Base-by-base conservation (phyloP, 2,113 vertebrate species). In the Rhea pennata region DNA sequence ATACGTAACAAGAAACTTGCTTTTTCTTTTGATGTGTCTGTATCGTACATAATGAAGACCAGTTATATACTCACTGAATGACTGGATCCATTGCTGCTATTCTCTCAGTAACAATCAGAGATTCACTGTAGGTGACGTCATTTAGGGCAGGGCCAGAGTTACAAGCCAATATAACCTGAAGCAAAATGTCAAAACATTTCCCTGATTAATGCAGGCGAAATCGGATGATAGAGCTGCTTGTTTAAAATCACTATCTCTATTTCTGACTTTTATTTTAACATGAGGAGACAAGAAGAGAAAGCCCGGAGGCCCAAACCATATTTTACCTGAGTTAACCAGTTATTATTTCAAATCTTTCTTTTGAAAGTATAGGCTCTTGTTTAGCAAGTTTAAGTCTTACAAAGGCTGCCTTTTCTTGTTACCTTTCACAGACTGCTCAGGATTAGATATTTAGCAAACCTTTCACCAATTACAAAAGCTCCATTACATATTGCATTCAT, bases 91-190 rank as follows among this genome's bases (percentile, higher is more conserved):
- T 99, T 0, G 98, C 99, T 0, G 99, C 99, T 11, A 99, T 99
- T 87, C 97, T 98, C 48, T 99, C 99, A 0, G 99, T 98, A 23
- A 99, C 96, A 1, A 99, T 99, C 91, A 99, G 98, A 81, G 99
- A 98, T 69, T 99, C 99, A 1, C 98, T 98, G 92, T 99, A 98
- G 7, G 99, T 99, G 27, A 99, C 99, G 0, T 99, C 99, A 2
- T 99, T 99, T 29, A 99, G 89, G 39, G 99, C 99, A 8, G 99
- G 99, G 83, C 98, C 98, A 3, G 99, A 99, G 98, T 99, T 99
- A 97, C 99, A 99, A 27, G 99, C 99, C 93, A 99, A 46, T 69
- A 99, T 99, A 40, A 99, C 99, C 99, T 99, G 83, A 5, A 54
- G 93, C 7, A 9, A 24, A 88, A 13, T 1, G n/a, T 3, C 66